A percentile compares a stretch with the other conserved stretches of the same genome.
phyloP scores from a whole-genome alignment of 2,113 vertebrate genomes.

The Sinocyclocheilus grahami region DNA sequence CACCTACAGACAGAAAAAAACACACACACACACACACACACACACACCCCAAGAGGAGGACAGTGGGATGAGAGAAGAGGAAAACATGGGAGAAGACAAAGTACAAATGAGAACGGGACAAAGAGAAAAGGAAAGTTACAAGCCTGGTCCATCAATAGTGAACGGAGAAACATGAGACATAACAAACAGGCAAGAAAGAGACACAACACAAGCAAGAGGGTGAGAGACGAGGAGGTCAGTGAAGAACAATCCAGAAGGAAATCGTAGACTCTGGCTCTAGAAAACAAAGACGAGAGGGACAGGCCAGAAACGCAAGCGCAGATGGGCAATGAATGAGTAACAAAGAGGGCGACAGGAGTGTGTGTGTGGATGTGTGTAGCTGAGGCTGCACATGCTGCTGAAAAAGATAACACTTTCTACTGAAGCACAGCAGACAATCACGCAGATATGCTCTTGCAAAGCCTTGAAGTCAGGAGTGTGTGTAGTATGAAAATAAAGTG shows the following conservation, averaged over 20 bases:
- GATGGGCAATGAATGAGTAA: not conserved
- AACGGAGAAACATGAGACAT: conserved; percentile 40
- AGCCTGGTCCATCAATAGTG: conserved; percentile 42
- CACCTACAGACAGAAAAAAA: conserved; percentile 82
- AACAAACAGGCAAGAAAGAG: conserved; percentile 29
- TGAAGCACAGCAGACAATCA: conserved; percentile 39
- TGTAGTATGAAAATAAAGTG: conserved; percentile 21
- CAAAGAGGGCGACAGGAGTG: conserved; percentile 52
- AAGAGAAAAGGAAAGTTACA: conserved; percentile 35
- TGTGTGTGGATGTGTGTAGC: conserved; percentile 43
- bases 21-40: conserved; percentile 43
- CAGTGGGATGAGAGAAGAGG: conserved; percentile 26
- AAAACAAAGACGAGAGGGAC: conserved; percentile 50
- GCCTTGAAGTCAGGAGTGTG: conserved; percentile 1
- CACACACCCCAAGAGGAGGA: conserved; percentile 37
- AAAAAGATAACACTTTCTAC: not conserved
- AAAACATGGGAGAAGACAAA: conserved; percentile 58
- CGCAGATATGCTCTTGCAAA: conserved; percentile 7
- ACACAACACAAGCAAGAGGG: not conserved
- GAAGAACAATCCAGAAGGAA: conserved; percentile 36
- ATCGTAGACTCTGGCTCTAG: conserved; percentile 43
- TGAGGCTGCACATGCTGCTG: conserved; percentile 54
- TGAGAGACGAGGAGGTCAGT: conserved; percentile 39
- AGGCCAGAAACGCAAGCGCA: conserved; percentile 54
- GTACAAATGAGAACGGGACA: conserved; percentile 34